Evolutionary conservation across 2,888 invertebrate genomes (phyloP), one percentile per base, ranked within the genome.

Genomic region (Eilema griseolum): DNA sequence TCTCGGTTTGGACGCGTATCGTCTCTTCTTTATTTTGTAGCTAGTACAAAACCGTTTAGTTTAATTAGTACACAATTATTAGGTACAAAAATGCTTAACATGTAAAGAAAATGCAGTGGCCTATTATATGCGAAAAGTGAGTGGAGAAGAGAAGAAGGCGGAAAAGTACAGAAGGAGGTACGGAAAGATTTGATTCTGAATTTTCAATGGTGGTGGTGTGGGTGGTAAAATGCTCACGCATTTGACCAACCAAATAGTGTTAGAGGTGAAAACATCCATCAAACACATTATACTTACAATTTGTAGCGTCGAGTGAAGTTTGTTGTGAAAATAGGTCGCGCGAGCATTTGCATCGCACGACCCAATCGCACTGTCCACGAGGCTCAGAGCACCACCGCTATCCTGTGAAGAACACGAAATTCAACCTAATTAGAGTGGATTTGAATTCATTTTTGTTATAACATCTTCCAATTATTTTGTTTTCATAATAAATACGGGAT

Each of bases 11-110:
- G 57, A 94, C 89, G 3, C 89, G 85, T 16, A 94, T 88, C 46
- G 93, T 94, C 79, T 95, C 93, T 69, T 95, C 95, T 67, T 91
- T 92, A 76, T 94, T 93, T 71, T 90, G 87, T 33, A 95, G 73
- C 95, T 95, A 78, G 1, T 11, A 4, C 20, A 57, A 1, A 33
- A 24, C 14, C 0, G 3, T 20, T n/a, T 12, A 20, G 16, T 16
- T 46, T 5, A 1, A 1, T 46, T 33, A n/a, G n/a, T n/a, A n/a
- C n/a, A n/a, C n/a, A n/a, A n/a, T n/a, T n/a, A n/a, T n/a, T n/a
- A n/a, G n/a, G n/a, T n/a, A 33, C 3, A 4, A 33, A 33, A 33
- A 33, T 33, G 4, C 33, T 8, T 8, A 33, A 8, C 33, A 33
- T 33, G 33, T 4, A 33, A 8, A 7, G 33, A 33, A 33, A 33